phyloP scores from a whole-genome alignment of 2,797 vertebrate genomes.

The Sebastes iracundus region DNA sequence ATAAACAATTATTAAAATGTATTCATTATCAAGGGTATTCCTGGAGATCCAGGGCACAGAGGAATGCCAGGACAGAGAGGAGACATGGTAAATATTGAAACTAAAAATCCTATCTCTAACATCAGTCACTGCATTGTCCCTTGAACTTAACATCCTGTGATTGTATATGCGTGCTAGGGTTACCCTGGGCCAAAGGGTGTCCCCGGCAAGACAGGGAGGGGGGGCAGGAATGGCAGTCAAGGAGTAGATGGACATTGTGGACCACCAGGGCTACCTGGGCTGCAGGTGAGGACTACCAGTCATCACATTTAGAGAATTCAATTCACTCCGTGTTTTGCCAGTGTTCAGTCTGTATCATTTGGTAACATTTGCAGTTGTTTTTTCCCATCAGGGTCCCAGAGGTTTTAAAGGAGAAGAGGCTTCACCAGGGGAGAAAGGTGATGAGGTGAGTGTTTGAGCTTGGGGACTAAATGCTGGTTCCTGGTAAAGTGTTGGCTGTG shows the following conservation, averaged over 20 bases:
- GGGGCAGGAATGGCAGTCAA: constrained; percentile 74
- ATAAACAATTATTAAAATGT: not conserved
- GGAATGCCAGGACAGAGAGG: constrained; percentile 80
- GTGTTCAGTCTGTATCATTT: not conserved
- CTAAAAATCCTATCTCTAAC: not conserved
- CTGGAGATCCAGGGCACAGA: constrained; percentile 77
- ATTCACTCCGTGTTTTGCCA: not conserved
- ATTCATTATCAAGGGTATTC: constrained; percentile 74
- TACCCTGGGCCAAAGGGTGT: constrained; percentile 77
- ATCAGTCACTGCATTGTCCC: not conserved
- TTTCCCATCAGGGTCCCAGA: constrained; percentile 76
- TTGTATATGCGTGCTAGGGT: constrained; percentile 72
- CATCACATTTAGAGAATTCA: not conserved
- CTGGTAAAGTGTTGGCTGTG: not conserved
- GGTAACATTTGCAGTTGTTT: not conserved
- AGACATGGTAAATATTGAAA: constrained; percentile 73
- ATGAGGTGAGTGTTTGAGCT: constrained; percentile 77
- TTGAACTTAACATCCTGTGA: not conserved
- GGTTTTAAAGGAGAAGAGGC: constrained; percentile 84
- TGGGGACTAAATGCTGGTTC: not conserved
- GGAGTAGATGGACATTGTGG: constrained; percentile 81
- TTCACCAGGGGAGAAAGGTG: constrained; percentile 83
- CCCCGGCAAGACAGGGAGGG: constrained; percentile 74
- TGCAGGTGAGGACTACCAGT: constrained; percentile 71
- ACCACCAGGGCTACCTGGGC: constrained; percentile 76